A percentile compares a stretch with the other conserved stretches of the same genome.
These are phyloP conservation scores for Monoplex corrugatus DNA, from an alignment of 2,888 invertebrate species.

Conservation along the genomic window DNA sequence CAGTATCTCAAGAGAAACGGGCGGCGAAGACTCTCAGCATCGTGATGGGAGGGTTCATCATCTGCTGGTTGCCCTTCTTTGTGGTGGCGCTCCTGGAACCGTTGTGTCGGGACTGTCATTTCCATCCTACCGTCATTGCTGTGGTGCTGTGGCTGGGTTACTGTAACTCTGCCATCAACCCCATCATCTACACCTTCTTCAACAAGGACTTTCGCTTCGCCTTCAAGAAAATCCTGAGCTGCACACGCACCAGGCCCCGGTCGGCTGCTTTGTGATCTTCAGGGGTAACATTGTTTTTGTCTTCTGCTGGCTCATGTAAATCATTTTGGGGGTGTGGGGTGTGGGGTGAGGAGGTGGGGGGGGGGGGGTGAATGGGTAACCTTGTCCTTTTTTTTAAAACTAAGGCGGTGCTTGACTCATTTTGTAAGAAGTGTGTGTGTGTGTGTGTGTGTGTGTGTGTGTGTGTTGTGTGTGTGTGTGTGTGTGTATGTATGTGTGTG, in stretches of 20 bases:
- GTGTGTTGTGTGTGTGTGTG: neutral
- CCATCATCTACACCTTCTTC: slow-evolving; percentile 95
- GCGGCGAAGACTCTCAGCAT: slow-evolving; percentile 96
- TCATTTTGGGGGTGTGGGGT: too few relatives aligned
- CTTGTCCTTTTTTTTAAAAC: too few relatives aligned
- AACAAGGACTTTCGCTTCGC: slow-evolving; percentile 98
- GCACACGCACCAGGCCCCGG: neutral
- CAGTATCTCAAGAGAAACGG: slow-evolving; percentile 75
- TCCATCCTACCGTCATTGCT: slow-evolving; percentile 92
- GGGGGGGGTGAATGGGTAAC: too few relatives aligned
- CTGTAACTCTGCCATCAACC: slow-evolving; percentile 97
- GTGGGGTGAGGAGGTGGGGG: too few relatives aligned
- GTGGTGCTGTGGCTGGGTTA: slow-evolving; percentile 98
- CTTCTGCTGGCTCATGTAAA: too few relatives aligned
- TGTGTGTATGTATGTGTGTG: slow-evolving; percentile 23
- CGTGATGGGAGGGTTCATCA: slow-evolving; percentile 96
- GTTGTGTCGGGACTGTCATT: slow-evolving; percentile 89
- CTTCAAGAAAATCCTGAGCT: slow-evolving; percentile 90
- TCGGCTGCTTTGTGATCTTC: neutral
- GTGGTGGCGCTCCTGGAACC: slow-evolving; percentile 93
- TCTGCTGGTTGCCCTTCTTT: slow-evolving; percentile 96
- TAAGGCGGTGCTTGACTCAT: too few relatives aligned
- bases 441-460: too few relatives aligned
- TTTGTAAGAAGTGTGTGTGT: too few relatives aligned
- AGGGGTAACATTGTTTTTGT: too few relatives aligned